Conservation (phyloP, 1,140 invertebrate genomes). For the Caenorhabditis inopinata region DNA sequence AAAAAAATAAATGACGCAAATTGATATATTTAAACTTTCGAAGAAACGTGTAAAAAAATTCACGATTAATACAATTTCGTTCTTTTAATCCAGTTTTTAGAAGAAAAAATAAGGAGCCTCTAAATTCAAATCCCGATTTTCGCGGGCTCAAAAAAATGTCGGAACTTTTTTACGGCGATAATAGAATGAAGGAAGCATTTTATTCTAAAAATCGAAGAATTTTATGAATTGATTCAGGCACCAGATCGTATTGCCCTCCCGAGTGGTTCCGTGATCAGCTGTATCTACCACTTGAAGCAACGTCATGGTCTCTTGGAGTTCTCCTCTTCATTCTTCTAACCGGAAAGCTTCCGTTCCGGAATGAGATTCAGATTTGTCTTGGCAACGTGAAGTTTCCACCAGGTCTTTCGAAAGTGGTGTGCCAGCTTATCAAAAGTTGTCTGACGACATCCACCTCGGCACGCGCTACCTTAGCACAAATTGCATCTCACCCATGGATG, state of each 20-base stretch:
- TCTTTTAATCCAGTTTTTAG: no score
- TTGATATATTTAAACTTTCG: no score
- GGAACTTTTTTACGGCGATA: no score
- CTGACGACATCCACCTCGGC: constrained; percentile 28
- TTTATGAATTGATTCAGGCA: constrained; percentile 46
- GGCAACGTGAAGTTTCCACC: constrained; percentile 45
- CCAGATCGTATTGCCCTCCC: constrained; percentile 58
- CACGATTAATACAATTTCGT: no score
- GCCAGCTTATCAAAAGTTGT: constrained; percentile 42
- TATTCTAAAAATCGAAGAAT: background rate
- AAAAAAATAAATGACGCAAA: no score
- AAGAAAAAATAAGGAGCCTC: no score
- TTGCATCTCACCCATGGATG: constrained; percentile 39
- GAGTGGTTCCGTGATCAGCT: constrained; percentile 58
- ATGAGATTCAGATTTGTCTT: constrained; percentile 51
- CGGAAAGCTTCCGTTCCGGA: constrained; percentile 49
- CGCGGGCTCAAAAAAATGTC: no score
- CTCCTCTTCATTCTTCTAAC: constrained; percentile 58
- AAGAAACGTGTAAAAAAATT: no score
- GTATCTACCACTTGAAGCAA: constrained; percentile 57
- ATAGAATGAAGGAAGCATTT: background rate
- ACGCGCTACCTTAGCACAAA: constrained; percentile 24
- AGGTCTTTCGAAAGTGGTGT: constrained; percentile 42
- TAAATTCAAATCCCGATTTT: no score
- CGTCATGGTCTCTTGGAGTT: constrained; percentile 54